Percentiles rank a stretch among this genome's conserved stretches.
Evolutionary conservation across 2,888 invertebrate species (phyloP).

Genomic region (Lycocerus yunnanus): DNA sequence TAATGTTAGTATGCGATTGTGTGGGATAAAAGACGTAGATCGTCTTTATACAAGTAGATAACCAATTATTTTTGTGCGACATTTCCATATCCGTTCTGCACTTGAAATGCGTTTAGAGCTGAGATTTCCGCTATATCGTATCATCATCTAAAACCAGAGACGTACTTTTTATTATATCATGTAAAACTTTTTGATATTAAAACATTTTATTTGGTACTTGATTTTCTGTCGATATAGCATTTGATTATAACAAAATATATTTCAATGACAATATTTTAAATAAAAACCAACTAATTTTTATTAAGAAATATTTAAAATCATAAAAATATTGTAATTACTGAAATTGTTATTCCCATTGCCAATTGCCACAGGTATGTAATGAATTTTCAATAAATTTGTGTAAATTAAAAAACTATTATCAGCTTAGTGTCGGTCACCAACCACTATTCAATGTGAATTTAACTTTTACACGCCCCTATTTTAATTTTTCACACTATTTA

Average conservation of each 20-base stretch:
- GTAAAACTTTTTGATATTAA: neutral
- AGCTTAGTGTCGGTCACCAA: too few species aligned
- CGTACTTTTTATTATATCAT: slow-evolving; percentile 9
- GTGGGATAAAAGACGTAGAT: slow-evolving; percentile 26
- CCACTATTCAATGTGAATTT: too few species aligned
- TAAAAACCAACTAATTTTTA: neutral
- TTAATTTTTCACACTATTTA: neutral
- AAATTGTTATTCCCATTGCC: too few species aligned
- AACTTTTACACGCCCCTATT: too few species aligned
- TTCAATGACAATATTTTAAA: neutral
- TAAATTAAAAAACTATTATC: too few species aligned
- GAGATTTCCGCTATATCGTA: slow-evolving; percentile 41
- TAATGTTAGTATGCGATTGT: slow-evolving; percentile 28
- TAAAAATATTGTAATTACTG: neutral
- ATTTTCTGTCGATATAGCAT: neutral
- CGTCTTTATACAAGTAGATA: slow-evolving; percentile 38
- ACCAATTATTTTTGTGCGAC: slow-evolving; percentile 45
- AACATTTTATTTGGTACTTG: neutral
- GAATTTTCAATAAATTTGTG: too few species aligned
- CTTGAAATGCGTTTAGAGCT: slow-evolving; percentile 38
- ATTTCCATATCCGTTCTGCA: slow-evolving; percentile 42
- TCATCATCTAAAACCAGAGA: slow-evolving; percentile 25
- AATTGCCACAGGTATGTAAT: too few species aligned
- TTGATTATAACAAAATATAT: neutral
- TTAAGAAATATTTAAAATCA: neutral